A percentile compares a stretch with the other conserved stretches of the same genome.
phyloP scores from a whole-genome alignment of 2,797 vertebrate genomes.

The Craterocephalus amniculus region DNA sequence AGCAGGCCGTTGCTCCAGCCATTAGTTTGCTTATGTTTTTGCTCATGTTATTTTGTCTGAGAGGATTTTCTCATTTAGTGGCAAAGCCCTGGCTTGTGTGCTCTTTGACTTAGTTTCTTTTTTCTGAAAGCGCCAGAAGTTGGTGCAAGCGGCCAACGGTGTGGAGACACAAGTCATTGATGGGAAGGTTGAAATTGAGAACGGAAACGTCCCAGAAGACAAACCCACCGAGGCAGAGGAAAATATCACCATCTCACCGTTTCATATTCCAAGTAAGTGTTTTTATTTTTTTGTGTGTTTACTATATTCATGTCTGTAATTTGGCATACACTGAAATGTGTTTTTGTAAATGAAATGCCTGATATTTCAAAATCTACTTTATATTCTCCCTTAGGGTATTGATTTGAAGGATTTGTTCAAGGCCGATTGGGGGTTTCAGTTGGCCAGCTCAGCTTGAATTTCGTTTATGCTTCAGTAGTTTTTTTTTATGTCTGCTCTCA shows the following conservation, averaged over 20 bases:
- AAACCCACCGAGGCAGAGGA: conserved; percentile 85
- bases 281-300: conserved; percentile 29
- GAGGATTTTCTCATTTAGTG: neutral
- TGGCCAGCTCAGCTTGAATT: conserved; percentile 7
- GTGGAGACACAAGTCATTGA: conserved; percentile 88
- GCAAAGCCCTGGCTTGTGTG: conserved; percentile 13
- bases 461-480: conserved; percentile 12
- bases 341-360: neutral
- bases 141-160: conserved; percentile 91
- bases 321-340: conserved; percentile 55
- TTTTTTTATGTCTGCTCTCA: conserved; percentile 26
- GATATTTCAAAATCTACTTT: conserved; percentile 11
- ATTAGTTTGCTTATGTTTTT: neutral
- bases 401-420: conserved; percentile 16
- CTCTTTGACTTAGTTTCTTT: conserved; percentile 74
- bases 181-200: conserved; percentile 91
- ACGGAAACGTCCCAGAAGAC: conserved; percentile 91
- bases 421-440: neutral
- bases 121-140: conserved; percentile 88
- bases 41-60: no score
- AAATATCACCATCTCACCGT: conserved; percentile 87
- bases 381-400: neutral
- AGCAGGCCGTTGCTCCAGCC: conserved; percentile 22
- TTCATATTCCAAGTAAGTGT: conserved; percentile 87
- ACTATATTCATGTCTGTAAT: neutral